Percentiles rank a stretch among this genome's conserved stretches.
These are phyloP conservation scores for Bursaphelenchus mucronatus DNA, from an alignment of 1,140 invertebrate genomes.

Conservation along the genomic window DNA sequence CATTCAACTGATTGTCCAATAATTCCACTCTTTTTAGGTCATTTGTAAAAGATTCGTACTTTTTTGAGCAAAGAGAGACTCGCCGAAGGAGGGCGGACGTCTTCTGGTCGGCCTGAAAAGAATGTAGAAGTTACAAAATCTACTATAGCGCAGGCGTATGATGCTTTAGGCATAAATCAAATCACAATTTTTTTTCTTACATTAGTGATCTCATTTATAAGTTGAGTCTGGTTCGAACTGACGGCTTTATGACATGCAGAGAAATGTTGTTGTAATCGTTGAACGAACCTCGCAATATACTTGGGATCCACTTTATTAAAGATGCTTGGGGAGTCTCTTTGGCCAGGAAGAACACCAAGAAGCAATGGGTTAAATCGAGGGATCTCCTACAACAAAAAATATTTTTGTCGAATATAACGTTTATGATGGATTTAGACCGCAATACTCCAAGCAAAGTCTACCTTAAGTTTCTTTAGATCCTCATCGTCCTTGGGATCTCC, in stretches of 20 bases:
- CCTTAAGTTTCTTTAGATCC: conserved; percentile 43
- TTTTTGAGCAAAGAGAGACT: conserved; percentile 14
- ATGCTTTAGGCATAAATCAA: background rate
- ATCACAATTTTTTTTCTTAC: conserved; percentile 23
- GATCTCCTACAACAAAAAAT: conserved; percentile 45
- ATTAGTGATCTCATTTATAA: conserved; percentile 38
- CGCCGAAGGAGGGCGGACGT: conserved; percentile 14
- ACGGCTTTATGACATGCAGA: conserved; percentile 38
- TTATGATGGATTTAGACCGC: background rate
- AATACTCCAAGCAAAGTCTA: conserved; percentile 16
- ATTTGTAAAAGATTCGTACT: conserved; percentile 22
- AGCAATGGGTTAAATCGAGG: conserved; percentile 48
- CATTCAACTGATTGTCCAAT: conserved; percentile 24
- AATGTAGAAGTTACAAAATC: background rate
- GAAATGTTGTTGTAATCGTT: conserved; percentile 50
- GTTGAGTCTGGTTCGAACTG: conserved; percentile 26
- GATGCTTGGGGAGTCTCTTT: conserved; percentile 40
- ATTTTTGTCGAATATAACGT: background rate
- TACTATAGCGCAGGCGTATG: background rate
- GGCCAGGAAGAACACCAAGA: conserved; percentile 37
- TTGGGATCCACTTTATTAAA: conserved; percentile 45
- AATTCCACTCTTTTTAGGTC: conserved; percentile 29
- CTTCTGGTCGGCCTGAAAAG: conserved; percentile 29
- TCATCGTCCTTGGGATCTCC: conserved; percentile 45
- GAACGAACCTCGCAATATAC: conserved; percentile 37